phyloP scores from a whole-genome alignment of 2,113 vertebrate species.

The Terrapene triunguis region DNA sequence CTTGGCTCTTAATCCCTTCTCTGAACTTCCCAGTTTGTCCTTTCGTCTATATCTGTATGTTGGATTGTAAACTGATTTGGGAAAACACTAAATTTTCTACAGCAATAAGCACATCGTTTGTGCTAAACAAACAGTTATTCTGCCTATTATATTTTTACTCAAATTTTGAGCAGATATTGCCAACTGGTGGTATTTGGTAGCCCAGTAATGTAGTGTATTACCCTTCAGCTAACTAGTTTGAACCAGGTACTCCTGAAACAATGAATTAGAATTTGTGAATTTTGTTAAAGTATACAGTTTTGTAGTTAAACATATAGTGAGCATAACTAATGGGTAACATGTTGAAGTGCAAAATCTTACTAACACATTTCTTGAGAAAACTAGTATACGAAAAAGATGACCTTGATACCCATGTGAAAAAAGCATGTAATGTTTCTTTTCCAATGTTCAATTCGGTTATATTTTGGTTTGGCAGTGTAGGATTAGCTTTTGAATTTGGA shows the following conservation, averaged over 20 bases:
- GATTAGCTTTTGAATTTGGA: background rate
- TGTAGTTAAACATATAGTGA: background rate
- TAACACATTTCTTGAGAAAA: background rate
- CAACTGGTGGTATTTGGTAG: background rate
- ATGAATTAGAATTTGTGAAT: background rate
- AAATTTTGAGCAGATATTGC: background rate
- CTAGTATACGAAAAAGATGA: background rate
- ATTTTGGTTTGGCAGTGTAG: background rate
- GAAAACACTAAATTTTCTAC: rapidly evolving
- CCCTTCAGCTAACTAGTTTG: background rate
- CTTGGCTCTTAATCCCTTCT: background rate
- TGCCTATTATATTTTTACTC: background rate
- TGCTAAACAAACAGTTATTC: background rate
- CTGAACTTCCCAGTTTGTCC: background rate
- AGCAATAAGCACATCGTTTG: background rate
- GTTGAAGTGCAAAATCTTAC: background rate
- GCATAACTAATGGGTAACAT: background rate
- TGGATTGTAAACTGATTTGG: background rate
- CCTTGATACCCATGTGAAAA: rapidly evolving
- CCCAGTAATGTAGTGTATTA: background rate
- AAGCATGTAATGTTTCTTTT: background rate
- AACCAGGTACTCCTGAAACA: background rate
- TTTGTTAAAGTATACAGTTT: background rate
- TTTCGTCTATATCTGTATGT: background rate
- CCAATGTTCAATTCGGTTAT: background rate